phyloP scores from a whole-genome alignment of 2,888 invertebrate genomes.

The Nomada ferruginata region DNA sequence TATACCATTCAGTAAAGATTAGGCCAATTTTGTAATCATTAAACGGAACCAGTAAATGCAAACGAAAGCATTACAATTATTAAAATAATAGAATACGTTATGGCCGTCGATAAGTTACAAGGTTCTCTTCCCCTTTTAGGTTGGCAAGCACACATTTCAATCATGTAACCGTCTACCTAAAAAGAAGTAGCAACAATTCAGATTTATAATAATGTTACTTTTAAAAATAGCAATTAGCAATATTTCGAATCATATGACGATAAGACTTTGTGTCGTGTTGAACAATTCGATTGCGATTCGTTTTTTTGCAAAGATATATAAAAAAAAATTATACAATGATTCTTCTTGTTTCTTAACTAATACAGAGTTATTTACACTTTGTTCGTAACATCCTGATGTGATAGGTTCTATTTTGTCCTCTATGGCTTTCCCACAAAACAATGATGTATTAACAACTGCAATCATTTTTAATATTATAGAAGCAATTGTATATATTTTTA shows the following conservation, averaged over 20 bases:
- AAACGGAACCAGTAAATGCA: background rate
- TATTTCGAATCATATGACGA: background rate
- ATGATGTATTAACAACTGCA: constrained; percentile 75
- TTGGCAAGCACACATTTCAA: constrained; percentile 77
- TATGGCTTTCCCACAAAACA: constrained; percentile 80
- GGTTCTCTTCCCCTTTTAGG: constrained; percentile 69
- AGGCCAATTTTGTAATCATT: background rate
- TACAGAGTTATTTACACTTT: constrained; percentile 67
- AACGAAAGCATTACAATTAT: background rate
- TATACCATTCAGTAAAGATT: background rate
- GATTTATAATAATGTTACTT: constrained; percentile 1
- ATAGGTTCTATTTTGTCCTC: constrained; percentile 72
- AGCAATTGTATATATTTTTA: background rate
- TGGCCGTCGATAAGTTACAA: constrained; percentile 73
- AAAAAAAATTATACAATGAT: background rate
- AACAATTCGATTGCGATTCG: background rate
- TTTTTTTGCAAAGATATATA: background rate
- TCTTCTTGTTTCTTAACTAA: background rate
- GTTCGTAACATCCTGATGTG: constrained; percentile 73
- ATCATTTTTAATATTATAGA: constrained; percentile 15
- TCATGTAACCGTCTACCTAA: constrained; percentile 71
- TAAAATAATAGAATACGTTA: constrained; percentile 21
- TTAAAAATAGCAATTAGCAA: background rate
- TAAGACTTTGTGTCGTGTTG: background rate
- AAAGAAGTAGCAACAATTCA: constrained; percentile 42